Percentiles rank a stretch among this genome's conserved stretches.
Evolutionary conservation across 2,113 vertebrate genomes (phyloP).

Genomic region (Notiomystis cincta): DNA sequence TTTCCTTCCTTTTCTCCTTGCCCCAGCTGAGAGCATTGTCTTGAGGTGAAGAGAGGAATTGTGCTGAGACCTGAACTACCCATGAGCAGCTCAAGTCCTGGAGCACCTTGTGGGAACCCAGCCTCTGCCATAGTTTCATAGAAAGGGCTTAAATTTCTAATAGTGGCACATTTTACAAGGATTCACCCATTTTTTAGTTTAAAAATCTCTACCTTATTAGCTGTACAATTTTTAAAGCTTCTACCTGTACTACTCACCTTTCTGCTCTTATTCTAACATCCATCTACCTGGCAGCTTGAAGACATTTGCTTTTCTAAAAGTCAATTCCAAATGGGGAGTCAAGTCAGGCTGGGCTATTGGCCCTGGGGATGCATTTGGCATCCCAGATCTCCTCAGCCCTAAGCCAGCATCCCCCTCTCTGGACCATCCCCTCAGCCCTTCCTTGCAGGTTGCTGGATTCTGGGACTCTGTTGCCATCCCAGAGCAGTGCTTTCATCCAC

Average conservation of each 20-base stretch:
- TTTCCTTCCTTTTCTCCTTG: neutral
- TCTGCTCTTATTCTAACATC: neutral
- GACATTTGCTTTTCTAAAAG: neutral
- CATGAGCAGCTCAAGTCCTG: neutral
- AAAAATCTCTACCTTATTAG: neutral
- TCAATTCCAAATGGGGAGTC: neutral
- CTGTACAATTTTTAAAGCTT: neutral
- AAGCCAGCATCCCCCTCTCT: neutral
- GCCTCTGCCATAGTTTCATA: neutral
- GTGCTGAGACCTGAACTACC: neutral
- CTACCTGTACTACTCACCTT: neutral
- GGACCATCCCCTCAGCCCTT: neutral
- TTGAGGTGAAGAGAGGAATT: neutral
- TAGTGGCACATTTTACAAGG: neutral
- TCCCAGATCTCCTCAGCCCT: neutral
- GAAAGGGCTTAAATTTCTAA: neutral
- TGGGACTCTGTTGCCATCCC: neutral
- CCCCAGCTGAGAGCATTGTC: neutral
- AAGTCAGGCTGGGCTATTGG: neutral
- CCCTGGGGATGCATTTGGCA: neutral
- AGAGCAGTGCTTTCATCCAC: conserved; percentile 2
- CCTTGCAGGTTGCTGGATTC: neutral
- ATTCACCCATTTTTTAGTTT: neutral
- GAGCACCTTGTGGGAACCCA: neutral
- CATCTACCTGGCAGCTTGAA: neutral